Percentiles rank a stretch among this genome's conserved stretches.
phyloP scores from a whole-genome alignment of 1,140 invertebrate genomes.

The Procambarus clarkii region DNA sequence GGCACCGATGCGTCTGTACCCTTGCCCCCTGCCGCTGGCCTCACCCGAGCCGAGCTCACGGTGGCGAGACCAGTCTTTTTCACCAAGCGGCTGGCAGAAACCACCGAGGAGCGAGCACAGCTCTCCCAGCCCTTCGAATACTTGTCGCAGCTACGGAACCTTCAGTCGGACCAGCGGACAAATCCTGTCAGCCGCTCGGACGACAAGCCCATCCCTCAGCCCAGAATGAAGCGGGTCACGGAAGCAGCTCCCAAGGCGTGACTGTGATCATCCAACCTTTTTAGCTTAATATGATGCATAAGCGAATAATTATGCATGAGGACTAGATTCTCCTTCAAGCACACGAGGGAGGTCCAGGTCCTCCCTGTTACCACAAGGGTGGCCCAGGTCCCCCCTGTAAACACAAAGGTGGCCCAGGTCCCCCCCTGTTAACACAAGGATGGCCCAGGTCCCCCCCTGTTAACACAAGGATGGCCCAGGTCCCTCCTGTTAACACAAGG shows the following conservation, averaged over 20 bases:
- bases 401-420: neutral
- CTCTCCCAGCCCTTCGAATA: slow-evolving; percentile 19
- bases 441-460: neutral
- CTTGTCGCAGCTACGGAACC: neutral
- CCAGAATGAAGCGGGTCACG: neutral
- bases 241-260: neutral
- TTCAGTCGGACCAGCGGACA: neutral
- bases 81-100: slow-evolving; percentile 17
- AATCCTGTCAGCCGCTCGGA: neutral
- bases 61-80: slow-evolving; percentile 26
- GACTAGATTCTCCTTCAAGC: no score
- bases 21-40: slow-evolving; percentile 20
- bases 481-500: neutral
- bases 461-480: neutral
- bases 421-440: neutral
- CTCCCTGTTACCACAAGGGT: neutral
- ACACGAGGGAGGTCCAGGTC: neutral
- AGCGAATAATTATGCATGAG: neutral
- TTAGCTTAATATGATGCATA: neutral
- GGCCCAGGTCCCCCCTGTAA: neutral
- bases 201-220: neutral
- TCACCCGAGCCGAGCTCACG: slow-evolving; percentile 6
- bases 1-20: neutral
- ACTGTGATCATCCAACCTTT: neutral
- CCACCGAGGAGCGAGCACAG: neutral